These are phyloP conservation scores for Anagyrus pseudococci DNA, from an alignment of 2,888 invertebrate genomes.

Conservation along the genomic window DNA sequence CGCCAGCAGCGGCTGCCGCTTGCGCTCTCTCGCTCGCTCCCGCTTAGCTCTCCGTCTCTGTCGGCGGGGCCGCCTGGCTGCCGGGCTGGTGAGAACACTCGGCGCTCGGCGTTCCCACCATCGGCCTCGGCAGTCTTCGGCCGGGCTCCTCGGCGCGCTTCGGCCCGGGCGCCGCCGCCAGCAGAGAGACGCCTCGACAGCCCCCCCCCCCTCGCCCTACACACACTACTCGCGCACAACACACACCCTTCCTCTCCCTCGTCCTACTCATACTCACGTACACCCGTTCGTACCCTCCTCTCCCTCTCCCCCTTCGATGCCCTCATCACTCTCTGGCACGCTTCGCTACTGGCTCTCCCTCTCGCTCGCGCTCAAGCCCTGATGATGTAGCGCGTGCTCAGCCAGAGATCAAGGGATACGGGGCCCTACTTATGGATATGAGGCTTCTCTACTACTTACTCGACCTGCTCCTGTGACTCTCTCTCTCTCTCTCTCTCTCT, in stretches of 20 bases:
- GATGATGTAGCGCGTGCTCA: constrained; percentile 3
- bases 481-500: neutral
- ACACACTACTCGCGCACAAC: too few species aligned
- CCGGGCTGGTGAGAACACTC: constrained; percentile 60
- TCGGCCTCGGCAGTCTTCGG: constrained; percentile 54
- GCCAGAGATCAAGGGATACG: neutral
- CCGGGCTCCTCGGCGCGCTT: constrained; percentile 46
- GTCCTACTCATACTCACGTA: too few species aligned
- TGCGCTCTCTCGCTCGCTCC: constrained; percentile 32
- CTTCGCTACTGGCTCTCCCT: constrained; percentile 20
- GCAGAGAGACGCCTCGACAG: too few species aligned
- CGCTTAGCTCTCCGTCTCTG: constrained; percentile 45
- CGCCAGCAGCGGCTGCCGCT: too few species aligned
- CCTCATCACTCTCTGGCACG: constrained; percentile 34
- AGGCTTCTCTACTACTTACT: too few species aligned
- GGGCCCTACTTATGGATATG: constrained; percentile 18
- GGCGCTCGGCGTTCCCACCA: constrained; percentile 61
- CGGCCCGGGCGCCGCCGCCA: constrained; percentile 31
- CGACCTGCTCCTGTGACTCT: neutral
- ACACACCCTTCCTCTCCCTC: too few species aligned
- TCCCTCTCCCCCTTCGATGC: constrained; percentile 23
- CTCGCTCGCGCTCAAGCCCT: constrained; percentile 14
- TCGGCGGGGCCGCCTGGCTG: constrained; percentile 48
- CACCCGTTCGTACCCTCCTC: too few species aligned
- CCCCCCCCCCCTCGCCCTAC: too few species aligned